These are phyloP conservation scores for Siniperca chuatsi DNA, from an alignment of 2,113 vertebrate species.

Conservation along the genomic window DNA sequence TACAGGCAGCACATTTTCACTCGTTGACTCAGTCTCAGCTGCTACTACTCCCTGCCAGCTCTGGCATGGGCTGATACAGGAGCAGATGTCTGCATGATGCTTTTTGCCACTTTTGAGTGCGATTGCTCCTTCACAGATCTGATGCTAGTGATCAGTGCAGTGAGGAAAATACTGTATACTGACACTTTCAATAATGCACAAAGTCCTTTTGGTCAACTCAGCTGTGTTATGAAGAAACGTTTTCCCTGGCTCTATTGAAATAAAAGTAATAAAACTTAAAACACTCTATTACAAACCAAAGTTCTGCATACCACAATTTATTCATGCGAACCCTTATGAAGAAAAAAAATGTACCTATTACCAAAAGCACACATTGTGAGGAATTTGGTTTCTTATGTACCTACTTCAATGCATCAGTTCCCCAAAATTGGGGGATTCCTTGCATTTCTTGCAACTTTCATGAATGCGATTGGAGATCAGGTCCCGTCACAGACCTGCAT, in stretches of 20 bases:
- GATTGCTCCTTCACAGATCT: neutral
- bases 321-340: neutral
- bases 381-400: neutral
- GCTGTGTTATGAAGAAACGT: neutral
- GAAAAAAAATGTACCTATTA: neutral
- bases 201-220: neutral
- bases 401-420: neutral
- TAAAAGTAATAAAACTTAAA: neutral
- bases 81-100: constrained; percentile 1
- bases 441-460: no score
- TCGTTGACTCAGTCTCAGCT: constrained; percentile 11
- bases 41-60: neutral
- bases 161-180: neutral
- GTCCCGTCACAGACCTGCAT: no score
- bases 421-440: neutral
- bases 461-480: no score
- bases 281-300: neutral
- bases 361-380: neutral
- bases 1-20: neutral
- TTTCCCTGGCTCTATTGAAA: neutral
- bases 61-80: neutral
- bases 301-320: neutral
- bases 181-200: neutral
- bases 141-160: neutral
- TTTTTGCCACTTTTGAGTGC: neutral